Percentiles rank a stretch among this genome's conserved stretches.
These are phyloP conservation scores for Pyrocephalus nanus DNA, from an alignment of 2,797 vertebrate genomes.

Conservation along the genomic window DNA sequence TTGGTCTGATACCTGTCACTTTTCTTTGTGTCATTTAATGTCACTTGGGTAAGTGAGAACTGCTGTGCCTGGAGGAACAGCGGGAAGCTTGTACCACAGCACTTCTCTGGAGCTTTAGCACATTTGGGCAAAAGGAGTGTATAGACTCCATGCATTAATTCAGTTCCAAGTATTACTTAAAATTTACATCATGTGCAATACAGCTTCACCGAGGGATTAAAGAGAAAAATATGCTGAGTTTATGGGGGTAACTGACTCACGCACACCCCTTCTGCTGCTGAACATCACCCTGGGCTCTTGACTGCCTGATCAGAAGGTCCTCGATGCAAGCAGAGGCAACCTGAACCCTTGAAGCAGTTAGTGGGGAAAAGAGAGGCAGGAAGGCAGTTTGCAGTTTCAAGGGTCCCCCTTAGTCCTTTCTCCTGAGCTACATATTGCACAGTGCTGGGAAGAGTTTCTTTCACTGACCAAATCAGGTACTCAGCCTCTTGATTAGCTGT, in stretches of 20 bases:
- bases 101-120: not conserved
- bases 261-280: not conserved
- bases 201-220: not conserved
- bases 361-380: not conserved
- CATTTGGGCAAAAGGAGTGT: not conserved
- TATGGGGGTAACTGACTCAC: not conserved
- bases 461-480: not conserved
- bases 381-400: not conserved
- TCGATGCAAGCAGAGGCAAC: not conserved
- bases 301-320: not conserved
- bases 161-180: not conserved
- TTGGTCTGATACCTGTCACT: not conserved
- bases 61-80: not conserved
- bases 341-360: not conserved
- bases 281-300: not conserved
- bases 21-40: not conserved
- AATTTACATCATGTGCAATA: not conserved
- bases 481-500: accelerated
- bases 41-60: not conserved
- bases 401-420: not conserved
- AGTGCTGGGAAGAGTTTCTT: not conserved
- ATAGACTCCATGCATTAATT: not conserved
- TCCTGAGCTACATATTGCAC: not conserved
- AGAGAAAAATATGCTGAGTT: not conserved
- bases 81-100: not conserved